Percentiles rank a stretch among this genome's conserved stretches.
phyloP scores from a whole-genome alignment of 2,888 invertebrate species.

The Pecten maximus region DNA sequence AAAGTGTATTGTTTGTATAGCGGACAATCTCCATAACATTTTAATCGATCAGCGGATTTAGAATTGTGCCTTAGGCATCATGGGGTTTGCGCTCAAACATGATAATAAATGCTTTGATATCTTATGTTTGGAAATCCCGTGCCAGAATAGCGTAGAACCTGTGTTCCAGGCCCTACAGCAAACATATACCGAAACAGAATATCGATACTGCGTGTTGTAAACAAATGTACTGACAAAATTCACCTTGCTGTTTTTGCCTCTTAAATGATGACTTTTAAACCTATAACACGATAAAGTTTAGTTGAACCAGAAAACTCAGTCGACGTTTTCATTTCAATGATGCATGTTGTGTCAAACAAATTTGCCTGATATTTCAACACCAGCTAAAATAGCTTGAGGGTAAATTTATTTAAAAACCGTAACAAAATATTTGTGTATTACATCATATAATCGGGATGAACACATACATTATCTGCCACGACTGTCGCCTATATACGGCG shows the following conservation, averaged over 20 bases:
- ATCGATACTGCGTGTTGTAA: conserved; percentile 29
- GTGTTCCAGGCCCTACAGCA: not conserved
- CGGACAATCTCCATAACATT: conserved; percentile 22
- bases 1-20: conserved; percentile 18
- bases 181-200: not conserved
- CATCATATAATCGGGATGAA: conserved; percentile 33
- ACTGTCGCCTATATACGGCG: not conserved
- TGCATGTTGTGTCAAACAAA: conserved; percentile 9
- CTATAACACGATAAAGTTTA: conserved; percentile 9
- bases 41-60: conserved; percentile 24
- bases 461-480: conserved; percentile 25
- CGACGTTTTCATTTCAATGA: not conserved
- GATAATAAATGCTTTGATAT: conserved; percentile 32
- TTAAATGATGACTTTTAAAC: conserved; percentile 26
- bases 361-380: conserved; percentile 28
- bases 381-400: not conserved
- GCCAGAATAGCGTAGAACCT: not conserved
- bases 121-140: not conserved
- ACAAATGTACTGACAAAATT: conserved; percentile 11
- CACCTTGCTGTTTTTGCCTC: not conserved
- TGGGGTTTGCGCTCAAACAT: not conserved
- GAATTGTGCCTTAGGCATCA: not conserved
- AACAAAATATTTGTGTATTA: conserved; percentile 20
- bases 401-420: conserved; percentile 20
- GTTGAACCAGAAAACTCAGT: not conserved